phyloP scores from a whole-genome alignment of 1,140 invertebrate species.

The Lasaia peninsularis region DNA sequence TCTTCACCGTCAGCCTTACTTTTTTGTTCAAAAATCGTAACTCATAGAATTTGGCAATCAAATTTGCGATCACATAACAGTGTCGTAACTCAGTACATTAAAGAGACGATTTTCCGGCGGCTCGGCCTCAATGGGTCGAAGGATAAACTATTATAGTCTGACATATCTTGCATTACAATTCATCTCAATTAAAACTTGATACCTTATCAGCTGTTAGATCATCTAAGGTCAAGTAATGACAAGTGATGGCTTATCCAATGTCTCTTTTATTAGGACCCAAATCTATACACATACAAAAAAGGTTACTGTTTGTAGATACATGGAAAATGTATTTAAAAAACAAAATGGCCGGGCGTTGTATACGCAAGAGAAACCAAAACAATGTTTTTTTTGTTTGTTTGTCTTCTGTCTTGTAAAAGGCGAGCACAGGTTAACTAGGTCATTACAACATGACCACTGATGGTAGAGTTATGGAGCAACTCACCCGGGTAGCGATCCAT shows the following conservation, averaged over 20 bases:
- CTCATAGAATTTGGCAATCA: not conserved
- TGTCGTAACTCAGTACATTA: not conserved
- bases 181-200: constrained; percentile 12
- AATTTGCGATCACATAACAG: not conserved
- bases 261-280: no score
- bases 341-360: no score
- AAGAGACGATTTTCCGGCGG: constrained; percentile 1
- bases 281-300: no score
- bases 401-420: no score
- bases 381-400: no score
- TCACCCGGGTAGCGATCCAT: no score
- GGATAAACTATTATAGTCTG: constrained; percentile 6
- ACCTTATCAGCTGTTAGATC: not conserved
- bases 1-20: no score
- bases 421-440: no score
- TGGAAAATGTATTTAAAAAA: no score
- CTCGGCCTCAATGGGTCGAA: constrained; percentile 5
- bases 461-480: not conserved
- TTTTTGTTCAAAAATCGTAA: not conserved
- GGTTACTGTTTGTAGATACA: no score
- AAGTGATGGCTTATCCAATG: not conserved
- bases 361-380: no score
- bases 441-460: no score
- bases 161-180: constrained; percentile 12
- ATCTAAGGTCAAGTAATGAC: not conserved